Conservation (phyloP, 2,797 vertebrate species). For the Eospalax fontanierii region DNA sequence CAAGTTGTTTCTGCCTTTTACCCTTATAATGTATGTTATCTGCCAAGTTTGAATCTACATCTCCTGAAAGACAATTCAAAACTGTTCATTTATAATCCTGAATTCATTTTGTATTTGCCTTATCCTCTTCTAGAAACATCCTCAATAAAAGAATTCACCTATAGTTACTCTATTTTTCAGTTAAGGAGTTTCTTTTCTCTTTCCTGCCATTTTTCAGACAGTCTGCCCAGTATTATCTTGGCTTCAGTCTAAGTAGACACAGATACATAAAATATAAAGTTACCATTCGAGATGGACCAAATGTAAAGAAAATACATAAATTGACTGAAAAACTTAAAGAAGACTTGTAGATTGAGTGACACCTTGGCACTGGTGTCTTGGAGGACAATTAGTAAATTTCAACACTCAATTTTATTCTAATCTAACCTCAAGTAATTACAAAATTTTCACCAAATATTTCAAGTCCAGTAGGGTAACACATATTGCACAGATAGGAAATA, state of each 20-base stretch:
- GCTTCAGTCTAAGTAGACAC: slow-evolving; percentile 1
- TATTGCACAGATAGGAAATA: neutral
- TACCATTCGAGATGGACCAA: slow-evolving; percentile 22
- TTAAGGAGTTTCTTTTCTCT: neutral
- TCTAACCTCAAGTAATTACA: slow-evolving; percentile 40
- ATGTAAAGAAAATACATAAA: slow-evolving; percentile 8
- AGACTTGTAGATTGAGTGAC: slow-evolving; percentile 35
- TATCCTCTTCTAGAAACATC: slow-evolving; percentile 46
- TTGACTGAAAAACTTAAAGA: neutral
- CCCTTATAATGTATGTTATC: neutral
- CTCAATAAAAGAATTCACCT: slow-evolving; percentile 39
- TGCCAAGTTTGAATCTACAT: neutral
- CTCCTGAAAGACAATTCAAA: neutral
- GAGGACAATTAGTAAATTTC: slow-evolving; percentile 29
- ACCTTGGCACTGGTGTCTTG: neutral
- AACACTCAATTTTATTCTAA: slow-evolving; percentile 44
- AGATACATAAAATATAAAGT: neutral
- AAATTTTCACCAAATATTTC: neutral
- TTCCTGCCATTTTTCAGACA: neutral
- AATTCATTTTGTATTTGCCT: slow-evolving; percentile 38
- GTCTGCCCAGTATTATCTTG: neutral
- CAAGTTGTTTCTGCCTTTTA: neutral
- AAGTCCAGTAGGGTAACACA: neutral
- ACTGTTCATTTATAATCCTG: neutral
- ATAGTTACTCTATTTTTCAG: neutral